Base-by-base conservation (phyloP, 2,888 invertebrate species). In the Tetragnatha montana region DNA sequence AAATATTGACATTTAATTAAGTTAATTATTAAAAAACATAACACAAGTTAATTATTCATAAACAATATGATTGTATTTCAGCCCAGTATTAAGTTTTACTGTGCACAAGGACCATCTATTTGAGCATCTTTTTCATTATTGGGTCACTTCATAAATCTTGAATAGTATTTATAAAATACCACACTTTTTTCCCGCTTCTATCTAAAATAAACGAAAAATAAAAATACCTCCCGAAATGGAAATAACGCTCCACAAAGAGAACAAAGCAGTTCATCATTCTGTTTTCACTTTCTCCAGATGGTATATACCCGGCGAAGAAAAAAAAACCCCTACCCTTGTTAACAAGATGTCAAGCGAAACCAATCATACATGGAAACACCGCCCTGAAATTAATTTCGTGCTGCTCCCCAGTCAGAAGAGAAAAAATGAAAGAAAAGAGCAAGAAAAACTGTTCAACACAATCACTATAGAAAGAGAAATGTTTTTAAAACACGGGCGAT, bases 331-430 rank as follows among this genome's bases (percentile, higher is more conserved):
- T 81, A 49, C 50, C 17, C 81, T 50, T 51, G 51, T 50, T 82
- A 82, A 82, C 81, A 81, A 81, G 81, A 81, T 81, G 81, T 51
- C 17, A 71, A 73, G 73, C 71, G 81, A 82, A 82, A 82, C 81
- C 81, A 82, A 82, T 82, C 81, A 82, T 82, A 73, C 21, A 4
- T 60, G 71, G 81, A 73, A 82, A 82, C 73, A 51, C 49, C 22
- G 47, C 21, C 8, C 14, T 19, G 50, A 82, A 82, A 82, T 82
- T 82, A 82, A 82, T 82, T 82, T 81, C 73, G 71, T 50, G 81
- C 73, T 70, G 60, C 49, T 71, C 51, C 2, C 81, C n/a, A 60
- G 14, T 51, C 19, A 17, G 51, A 8, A 4, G 14, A 21, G 19
- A 12, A 78, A 35, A 21, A 51, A 60, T 21, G 3, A 78, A 19